Percentiles rank a stretch among this genome's conserved stretches.
phyloP scores from a whole-genome alignment of 1,140 invertebrate genomes.

The Myzus persicae region DNA sequence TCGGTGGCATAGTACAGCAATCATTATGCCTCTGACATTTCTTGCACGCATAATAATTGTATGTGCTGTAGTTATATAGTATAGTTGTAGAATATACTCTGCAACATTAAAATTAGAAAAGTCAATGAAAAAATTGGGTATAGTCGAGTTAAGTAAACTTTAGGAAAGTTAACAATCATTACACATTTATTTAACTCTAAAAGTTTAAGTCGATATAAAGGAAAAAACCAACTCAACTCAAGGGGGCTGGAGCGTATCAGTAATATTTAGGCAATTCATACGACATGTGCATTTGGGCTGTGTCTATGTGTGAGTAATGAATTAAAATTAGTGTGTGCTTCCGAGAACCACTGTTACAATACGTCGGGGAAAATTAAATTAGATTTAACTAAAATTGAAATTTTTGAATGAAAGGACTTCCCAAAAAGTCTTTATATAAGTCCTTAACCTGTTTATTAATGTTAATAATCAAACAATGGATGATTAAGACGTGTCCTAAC shows the following conservation, averaged over 20 bases:
- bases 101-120: not conserved
- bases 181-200: not conserved
- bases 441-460: not conserved
- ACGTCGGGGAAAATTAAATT: no score
- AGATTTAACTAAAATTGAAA: no score
- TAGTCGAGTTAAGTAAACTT: not conserved
- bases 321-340: no score
- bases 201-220: not conserved
- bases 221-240: not conserved
- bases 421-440: no score
- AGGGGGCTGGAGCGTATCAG: no score
- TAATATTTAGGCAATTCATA: no score
- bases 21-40: not conserved
- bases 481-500: fast-evolving
- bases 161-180: not conserved
- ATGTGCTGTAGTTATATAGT: no score
- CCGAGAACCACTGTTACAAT: no score
- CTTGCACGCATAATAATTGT: not conserved
- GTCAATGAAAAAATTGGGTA: no score
- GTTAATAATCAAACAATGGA: not conserved
- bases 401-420: no score
- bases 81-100: not conserved
- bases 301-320: no score
- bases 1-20: not conserved
- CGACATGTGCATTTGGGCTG: no score